phyloP scores from a whole-genome alignment of 1,140 invertebrate species.

The Diorhabda elongata region DNA sequence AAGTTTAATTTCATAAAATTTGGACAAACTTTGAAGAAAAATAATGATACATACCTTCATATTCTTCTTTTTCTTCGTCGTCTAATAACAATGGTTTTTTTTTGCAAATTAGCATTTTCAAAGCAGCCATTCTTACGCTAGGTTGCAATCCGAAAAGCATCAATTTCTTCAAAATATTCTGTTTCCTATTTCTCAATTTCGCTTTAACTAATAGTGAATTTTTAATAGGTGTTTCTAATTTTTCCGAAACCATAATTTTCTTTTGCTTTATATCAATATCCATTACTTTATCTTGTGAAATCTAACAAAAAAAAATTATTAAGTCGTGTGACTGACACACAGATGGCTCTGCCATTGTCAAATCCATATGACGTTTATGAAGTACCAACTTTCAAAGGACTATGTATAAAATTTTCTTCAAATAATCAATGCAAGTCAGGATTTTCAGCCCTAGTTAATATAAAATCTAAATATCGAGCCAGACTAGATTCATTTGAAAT shows the following conservation, averaged over 20 bases:
- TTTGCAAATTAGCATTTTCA: conserved; percentile 41
- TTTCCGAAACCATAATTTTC: conserved; percentile 38
- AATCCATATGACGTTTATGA: no score
- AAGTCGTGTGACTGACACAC: no score
- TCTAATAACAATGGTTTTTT: conserved; percentile 34
- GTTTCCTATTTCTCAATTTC: conserved; percentile 41
- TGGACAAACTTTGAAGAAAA: not conserved
- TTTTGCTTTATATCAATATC: conserved; percentile 35
- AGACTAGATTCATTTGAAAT: no score
- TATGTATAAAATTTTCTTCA: not conserved
- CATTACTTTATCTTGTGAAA: conserved; percentile 29
- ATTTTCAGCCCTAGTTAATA: no score
- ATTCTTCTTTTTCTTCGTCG: conserved; percentile 36
- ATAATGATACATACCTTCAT: conserved; percentile 28
- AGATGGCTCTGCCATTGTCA: no score
- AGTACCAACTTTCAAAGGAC: no score
- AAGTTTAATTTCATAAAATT: not conserved
- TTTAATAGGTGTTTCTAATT: conserved; percentile 27
- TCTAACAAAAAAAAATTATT: conserved; percentile 24
- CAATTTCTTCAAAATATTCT: conserved; percentile 41
- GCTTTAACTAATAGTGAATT: conserved; percentile 39
- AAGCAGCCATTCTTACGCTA: conserved; percentile 40
- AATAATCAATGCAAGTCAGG: not conserved
- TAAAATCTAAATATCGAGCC: no score
- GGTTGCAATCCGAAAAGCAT: conserved; percentile 45